These are phyloP conservation scores for Rhea pennata DNA, from an alignment of 2,113 vertebrate species.

Conservation along the genomic window DNA sequence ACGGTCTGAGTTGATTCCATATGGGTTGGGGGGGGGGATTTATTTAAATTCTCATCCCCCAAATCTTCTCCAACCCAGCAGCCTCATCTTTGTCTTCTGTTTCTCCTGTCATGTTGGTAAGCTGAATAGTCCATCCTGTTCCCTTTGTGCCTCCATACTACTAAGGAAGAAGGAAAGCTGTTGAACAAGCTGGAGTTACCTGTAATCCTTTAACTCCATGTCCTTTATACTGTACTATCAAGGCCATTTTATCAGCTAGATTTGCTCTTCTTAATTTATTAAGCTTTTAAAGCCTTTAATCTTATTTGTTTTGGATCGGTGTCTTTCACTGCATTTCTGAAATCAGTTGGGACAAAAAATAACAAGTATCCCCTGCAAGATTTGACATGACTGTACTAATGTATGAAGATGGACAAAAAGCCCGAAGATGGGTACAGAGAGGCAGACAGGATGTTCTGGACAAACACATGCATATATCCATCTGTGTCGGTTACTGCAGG, in stretches of 20 bases:
- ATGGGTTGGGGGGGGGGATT: background rate
- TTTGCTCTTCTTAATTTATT: conserved; percentile 30
- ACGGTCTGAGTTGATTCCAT: background rate
- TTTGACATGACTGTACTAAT: fast-evolving
- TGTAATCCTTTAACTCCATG: background rate
- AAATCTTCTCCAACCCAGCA: background rate
- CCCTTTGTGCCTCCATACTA: fast-evolving
- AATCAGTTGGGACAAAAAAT: background rate
- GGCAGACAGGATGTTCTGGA: background rate
- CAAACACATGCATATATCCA: too few species aligned
- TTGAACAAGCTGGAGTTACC: background rate
- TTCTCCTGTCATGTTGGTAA: background rate
- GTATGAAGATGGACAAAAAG: background rate
- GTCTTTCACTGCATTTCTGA: background rate
- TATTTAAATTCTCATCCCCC: background rate
- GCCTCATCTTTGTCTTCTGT: background rate
- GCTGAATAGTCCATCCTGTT: background rate
- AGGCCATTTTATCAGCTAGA: background rate
- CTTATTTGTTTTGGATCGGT: background rate
- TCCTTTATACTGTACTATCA: background rate
- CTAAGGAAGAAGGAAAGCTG: background rate
- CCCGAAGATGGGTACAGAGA: background rate
- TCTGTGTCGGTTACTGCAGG: background rate
- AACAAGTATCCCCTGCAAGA: background rate
- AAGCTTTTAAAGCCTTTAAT: conserved; percentile 49